Evolutionary conservation across 2,797 vertebrate species (phyloP).

Genomic region (Onychomys leucogaster): DNA sequence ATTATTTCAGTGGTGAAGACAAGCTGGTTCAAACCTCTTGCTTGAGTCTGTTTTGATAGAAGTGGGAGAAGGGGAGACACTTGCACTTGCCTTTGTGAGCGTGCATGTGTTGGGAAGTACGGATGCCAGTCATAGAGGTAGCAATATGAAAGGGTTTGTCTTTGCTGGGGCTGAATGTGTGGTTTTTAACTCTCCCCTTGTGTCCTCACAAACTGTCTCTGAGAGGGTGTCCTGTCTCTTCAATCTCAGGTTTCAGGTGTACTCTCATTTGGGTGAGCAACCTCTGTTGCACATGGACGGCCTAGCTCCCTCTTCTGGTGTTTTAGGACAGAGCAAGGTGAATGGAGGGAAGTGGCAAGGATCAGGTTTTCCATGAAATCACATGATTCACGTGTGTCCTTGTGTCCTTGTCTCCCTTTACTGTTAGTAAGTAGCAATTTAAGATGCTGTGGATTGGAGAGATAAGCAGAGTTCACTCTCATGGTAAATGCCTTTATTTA

Average conservation of each 20-base stretch:
- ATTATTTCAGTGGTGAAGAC: constrained; percentile 76
- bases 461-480: not conserved
- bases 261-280: constrained; percentile 36
- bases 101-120: not conserved
- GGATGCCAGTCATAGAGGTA: not conserved
- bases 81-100: not conserved
- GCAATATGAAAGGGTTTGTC: not conserved
- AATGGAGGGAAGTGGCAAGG: not conserved
- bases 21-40: constrained; percentile 80
- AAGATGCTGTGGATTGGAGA: not conserved
- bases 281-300: not conserved
- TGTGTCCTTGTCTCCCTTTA: constrained; percentile 50
- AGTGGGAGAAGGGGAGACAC: not conserved
- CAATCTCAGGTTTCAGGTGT: not conserved
- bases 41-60: constrained; percentile 76
- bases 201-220: not conserved
- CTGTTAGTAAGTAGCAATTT: constrained; percentile 8
- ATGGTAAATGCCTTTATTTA: not conserved
- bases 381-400: constrained; percentile 62
- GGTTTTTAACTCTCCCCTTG: constrained; percentile 39
- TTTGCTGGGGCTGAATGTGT: not conserved
- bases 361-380: constrained; percentile 6
- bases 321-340: not conserved
- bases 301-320: not conserved
- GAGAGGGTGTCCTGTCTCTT: not conserved